A percentile compares a stretch with the other conserved stretches of the same genome.
Evolutionary conservation across 2,888 invertebrate species (phyloP).

Genomic region (Coleophora flavipennella): DNA sequence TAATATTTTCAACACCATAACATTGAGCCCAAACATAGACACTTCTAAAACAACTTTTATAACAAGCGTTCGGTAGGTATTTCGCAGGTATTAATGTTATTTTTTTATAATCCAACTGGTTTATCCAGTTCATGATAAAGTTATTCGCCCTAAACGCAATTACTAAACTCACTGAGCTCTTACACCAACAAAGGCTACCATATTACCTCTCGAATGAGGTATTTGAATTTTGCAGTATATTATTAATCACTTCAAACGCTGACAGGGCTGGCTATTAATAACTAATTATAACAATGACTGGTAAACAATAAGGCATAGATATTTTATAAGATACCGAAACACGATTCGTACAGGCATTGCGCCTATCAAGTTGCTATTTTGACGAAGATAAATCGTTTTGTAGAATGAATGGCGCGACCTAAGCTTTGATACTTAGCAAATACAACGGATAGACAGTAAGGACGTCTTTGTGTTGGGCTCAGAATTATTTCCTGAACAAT

Average conservation of each 20-base stretch:
- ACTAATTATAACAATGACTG: slow-evolving; percentile 56
- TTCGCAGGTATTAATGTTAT: too few species aligned
- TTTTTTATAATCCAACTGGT: too few species aligned
- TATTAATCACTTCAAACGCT: slow-evolving; percentile 45
- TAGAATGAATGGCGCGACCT: slow-evolving; percentile 31
- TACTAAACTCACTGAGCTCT: too few species aligned
- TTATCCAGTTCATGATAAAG: too few species aligned
- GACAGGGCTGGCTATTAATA: slow-evolving; percentile 57
- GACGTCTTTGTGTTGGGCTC: slow-evolving; percentile 13
- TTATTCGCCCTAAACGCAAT: too few species aligned
- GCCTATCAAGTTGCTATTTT: slow-evolving; percentile 46
- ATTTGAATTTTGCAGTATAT: slow-evolving; percentile 16
- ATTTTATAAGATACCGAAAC: slow-evolving; percentile 61
- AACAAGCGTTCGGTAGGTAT: too few species aligned
- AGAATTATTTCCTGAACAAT: slow-evolving; percentile 15
- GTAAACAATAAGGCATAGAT: slow-evolving; percentile 55
- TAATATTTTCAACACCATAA: too few species aligned
- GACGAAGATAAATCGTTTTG: slow-evolving; percentile 60
- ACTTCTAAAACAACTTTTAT: too few species aligned
- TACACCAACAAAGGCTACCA: too few species aligned
- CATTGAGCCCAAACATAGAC: too few species aligned
- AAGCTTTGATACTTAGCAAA: slow-evolving; percentile 30
- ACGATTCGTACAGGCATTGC: slow-evolving; percentile 50
- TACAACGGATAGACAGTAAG: slow-evolving; percentile 19
- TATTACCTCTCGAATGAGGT: too few species aligned